A percentile compares a stretch with the other conserved stretches of the same genome.
Evolutionary conservation across 2,797 vertebrate genomes (phyloP).

Genomic region (Sebastes minor): DNA sequence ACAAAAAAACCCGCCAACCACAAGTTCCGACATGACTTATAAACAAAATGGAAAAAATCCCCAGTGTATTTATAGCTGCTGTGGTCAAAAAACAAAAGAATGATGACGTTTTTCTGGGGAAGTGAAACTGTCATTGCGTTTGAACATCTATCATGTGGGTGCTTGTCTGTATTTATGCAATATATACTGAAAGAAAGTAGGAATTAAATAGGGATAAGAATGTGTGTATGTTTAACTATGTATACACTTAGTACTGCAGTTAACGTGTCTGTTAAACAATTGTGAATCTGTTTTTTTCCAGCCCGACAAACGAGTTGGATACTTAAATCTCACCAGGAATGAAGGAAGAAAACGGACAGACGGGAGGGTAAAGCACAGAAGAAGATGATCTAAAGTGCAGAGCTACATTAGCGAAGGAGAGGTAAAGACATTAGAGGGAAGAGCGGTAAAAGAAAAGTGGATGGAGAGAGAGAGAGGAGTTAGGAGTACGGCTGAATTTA

Average conservation of each 20-base stretch:
- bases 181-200: background rate
- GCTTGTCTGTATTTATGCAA: background rate
- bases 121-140: background rate
- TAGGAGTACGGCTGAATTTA: constrained; percentile 65
- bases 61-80: constrained; percentile 6
- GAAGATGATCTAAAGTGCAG: constrained; percentile 54
- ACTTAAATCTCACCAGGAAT: background rate
- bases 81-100: background rate
- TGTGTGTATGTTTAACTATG: background rate
- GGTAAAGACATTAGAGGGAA: constrained; percentile 64
- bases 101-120: background rate
- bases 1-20: background rate
- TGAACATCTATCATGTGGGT: background rate
- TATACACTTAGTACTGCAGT: background rate
- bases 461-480: constrained; percentile 20
- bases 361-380: background rate
- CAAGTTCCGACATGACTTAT: constrained; percentile 34
- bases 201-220: background rate
- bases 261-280: background rate
- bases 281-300: constrained; percentile 8
- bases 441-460: constrained; percentile 34
- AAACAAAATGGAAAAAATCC: constrained; percentile 15
- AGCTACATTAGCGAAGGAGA: constrained; percentile 46
- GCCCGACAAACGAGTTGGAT: background rate
- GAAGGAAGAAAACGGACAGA: background rate